phyloP scores from a whole-genome alignment of 2,113 vertebrate species.

The Anser brachyrhynchus region DNA sequence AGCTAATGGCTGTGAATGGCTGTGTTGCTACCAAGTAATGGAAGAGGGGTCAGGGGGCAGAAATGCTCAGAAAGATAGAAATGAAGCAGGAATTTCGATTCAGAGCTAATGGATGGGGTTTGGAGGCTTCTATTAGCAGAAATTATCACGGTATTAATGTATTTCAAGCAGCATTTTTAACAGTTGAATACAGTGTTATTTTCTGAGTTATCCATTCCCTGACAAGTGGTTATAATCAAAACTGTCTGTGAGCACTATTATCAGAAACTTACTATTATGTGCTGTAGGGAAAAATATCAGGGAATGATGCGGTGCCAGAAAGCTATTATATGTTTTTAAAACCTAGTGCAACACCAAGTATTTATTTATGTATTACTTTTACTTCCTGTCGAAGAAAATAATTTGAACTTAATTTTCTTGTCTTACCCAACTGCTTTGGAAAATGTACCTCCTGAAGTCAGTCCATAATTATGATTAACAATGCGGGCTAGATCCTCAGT shows the following conservation, averaged over 20 bases:
- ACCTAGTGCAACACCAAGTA: slow-evolving; percentile 55
- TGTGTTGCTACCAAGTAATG: background rate
- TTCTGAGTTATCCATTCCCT: slow-evolving; percentile 59
- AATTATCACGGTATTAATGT: slow-evolving; percentile 66
- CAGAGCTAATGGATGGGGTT: slow-evolving; percentile 30
- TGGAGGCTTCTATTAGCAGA: slow-evolving; percentile 55
- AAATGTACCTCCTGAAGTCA: slow-evolving; percentile 38
- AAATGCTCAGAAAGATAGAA: slow-evolving; percentile 4
- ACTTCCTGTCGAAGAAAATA: slow-evolving; percentile 71
- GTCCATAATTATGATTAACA: slow-evolving; percentile 54
- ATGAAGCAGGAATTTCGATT: slow-evolving; percentile 10
- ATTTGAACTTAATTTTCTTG: slow-evolving; percentile 72
- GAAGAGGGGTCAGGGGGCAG: slow-evolving; percentile 8
- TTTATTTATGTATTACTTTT: slow-evolving; percentile 67
- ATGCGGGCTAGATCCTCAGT: background rate
- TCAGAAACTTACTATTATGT: slow-evolving; percentile 69
- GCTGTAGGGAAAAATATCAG: slow-evolving; percentile 42
- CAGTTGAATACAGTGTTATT: slow-evolving; percentile 66
- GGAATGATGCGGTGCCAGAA: slow-evolving; percentile 51
- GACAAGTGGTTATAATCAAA: slow-evolving; percentile 72
- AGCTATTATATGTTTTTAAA: slow-evolving; percentile 61
- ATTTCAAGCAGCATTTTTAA: slow-evolving; percentile 59
- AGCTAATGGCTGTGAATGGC: background rate
- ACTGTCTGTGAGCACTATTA: slow-evolving; percentile 69
- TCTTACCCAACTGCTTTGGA: slow-evolving; percentile 64